These are phyloP conservation scores for Artibeus jamaicensis DNA, from an alignment of 2,797 vertebrate species.

Conservation along the genomic window DNA sequence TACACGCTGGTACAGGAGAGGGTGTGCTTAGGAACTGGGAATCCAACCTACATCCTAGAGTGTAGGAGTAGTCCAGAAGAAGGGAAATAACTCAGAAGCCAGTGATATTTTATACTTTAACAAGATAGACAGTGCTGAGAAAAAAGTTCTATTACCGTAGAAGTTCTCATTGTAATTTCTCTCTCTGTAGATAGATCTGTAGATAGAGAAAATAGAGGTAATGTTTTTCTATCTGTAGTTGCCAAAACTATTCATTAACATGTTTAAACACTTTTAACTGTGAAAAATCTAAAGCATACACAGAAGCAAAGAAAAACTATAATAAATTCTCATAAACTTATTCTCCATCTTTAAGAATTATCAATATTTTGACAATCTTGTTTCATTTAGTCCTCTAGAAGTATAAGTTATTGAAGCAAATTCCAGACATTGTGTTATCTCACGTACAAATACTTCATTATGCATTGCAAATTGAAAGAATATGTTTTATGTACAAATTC, in stretches of 20 bases:
- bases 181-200: neutral
- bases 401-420: neutral
- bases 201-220: too few species aligned
- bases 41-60: neutral
- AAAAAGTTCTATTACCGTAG: neutral
- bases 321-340: neutral
- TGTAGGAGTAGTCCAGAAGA: neutral
- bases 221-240: neutral
- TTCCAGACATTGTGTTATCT: constrained; percentile 11
- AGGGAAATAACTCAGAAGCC: neutral
- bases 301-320: neutral
- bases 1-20: neutral
- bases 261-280: neutral
- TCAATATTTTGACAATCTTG: neutral
- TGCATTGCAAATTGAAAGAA: neutral
- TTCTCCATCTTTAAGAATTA: neutral
- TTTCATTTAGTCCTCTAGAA: neutral
- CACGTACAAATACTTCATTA: neutral
- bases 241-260: neutral
- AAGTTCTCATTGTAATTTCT: neutral
- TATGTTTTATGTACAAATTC: neutral
- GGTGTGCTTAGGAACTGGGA: too few species aligned
- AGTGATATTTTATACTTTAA: neutral
- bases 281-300: neutral
- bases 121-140: neutral